phyloP scores from a whole-genome alignment of 2,797 vertebrate genomes.

The Falco rusticolus region DNA sequence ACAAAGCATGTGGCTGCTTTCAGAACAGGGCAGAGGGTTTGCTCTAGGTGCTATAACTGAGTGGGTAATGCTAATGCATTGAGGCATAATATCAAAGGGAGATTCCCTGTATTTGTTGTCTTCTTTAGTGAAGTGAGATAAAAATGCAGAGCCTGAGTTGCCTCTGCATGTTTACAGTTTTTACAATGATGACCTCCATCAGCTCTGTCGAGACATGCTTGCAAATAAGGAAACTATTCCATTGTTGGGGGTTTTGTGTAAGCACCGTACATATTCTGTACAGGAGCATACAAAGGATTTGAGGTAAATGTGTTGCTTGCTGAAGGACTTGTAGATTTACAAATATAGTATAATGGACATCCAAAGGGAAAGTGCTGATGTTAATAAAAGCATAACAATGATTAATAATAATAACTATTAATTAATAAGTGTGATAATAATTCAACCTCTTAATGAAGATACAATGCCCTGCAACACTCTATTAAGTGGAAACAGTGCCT shows the following conservation, averaged over 20 bases:
- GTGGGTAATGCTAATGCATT: neutral
- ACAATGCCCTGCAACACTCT: neutral
- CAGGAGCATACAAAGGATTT: neutral
- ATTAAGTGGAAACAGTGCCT: neutral
- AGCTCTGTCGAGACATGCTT: neutral
- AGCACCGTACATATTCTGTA: neutral
- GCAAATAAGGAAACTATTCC: neutral
- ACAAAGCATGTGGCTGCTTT: neutral
- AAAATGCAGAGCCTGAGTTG: neutral
- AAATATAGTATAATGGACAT: neutral
- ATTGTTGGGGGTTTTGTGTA: neutral
- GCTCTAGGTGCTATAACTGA: neutral
- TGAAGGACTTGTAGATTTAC: neutral
- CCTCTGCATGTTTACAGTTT: neutral
- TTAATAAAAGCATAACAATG: neutral
- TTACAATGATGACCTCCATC: neutral
- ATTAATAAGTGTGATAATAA: neutral
- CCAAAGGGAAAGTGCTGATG: neutral
- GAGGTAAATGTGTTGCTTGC: neutral
- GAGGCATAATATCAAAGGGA: conserved; percentile 46
- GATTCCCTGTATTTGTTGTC: neutral
- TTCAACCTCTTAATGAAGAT: neutral
- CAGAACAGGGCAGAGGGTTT: neutral
- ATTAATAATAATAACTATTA: neutral
- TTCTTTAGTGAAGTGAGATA: neutral